Evolutionary conservation across 2,113 vertebrate species (phyloP).

Genomic region (Austrofundulus limnaeus): DNA sequence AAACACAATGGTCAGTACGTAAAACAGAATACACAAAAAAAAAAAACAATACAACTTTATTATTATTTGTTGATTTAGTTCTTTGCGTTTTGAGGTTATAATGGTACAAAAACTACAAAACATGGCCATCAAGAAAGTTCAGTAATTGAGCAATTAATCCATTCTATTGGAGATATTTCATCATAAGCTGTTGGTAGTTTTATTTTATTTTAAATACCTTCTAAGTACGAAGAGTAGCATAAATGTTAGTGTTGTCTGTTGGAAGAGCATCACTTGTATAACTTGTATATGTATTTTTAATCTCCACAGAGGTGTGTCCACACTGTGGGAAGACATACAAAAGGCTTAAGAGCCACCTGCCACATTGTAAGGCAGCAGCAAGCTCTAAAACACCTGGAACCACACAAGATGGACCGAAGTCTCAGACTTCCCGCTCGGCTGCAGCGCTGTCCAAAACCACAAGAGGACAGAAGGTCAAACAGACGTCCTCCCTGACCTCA

Average conservation of each 20-base stretch:
- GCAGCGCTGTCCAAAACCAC: background rate
- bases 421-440: background rate
- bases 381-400: slow-evolving; percentile 22
- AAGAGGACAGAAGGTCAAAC: background rate
- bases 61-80: no score
- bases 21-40: no score
- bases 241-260: background rate
- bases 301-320: slow-evolving; percentile 80
- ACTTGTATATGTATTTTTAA: background rate
- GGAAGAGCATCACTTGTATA: background rate
- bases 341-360: slow-evolving; percentile 86
- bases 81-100: no score
- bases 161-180: no score
- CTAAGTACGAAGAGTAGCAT: no score
- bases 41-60: no score
- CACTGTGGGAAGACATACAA: slow-evolving; percentile 86
- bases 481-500: background rate
- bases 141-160: no score
- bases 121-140: no score
- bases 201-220: background rate
- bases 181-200: no score
- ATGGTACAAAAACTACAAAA: no score
- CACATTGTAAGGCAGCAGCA: slow-evolving; percentile 80
- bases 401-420: background rate
- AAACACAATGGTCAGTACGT: no score